phyloP scores from a whole-genome alignment of 2,888 invertebrate species.

The Amphimallon solstitiale region DNA sequence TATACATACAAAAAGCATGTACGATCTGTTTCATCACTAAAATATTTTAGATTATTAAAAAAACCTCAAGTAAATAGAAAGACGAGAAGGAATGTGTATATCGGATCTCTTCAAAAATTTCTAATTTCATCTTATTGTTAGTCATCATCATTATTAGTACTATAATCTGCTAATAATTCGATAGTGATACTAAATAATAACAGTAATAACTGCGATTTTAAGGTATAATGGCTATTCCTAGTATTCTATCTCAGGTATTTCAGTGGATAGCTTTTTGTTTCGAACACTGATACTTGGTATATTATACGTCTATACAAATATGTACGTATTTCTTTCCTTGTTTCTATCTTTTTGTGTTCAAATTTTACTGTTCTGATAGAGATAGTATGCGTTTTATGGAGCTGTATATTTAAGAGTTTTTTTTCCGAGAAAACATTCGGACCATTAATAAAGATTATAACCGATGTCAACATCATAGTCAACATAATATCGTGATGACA shows the following conservation, averaged over 20 bases:
- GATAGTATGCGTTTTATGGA: too few relatives aligned
- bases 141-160: background rate
- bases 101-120: background rate
- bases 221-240: background rate
- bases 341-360: too few relatives aligned
- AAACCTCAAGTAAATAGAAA: background rate
- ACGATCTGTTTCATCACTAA: slow-evolving; percentile 18
- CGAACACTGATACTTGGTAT: too few relatives aligned
- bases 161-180: background rate
- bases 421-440: background rate
- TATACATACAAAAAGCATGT: background rate
- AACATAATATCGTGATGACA: background rate
- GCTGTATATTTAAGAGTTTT: background rate
- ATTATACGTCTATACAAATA: too few relatives aligned
- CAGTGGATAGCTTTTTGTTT: slow-evolving; percentile 11
- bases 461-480: slow-evolving; percentile 2
- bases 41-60: slow-evolving; percentile 3
- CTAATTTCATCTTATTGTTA: slow-evolving; percentile 9
- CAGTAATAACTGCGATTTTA: slow-evolving; percentile 15
- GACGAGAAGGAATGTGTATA: background rate
- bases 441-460: slow-evolving; percentile 7
- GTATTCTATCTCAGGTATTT: background rate
- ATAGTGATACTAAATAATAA: slow-evolving; percentile 13
- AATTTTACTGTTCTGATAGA: too few relatives aligned
- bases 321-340: too few relatives aligned